Conservation (phyloP, 2,113 vertebrate genomes). For the Oophaga pumilio region DNA sequence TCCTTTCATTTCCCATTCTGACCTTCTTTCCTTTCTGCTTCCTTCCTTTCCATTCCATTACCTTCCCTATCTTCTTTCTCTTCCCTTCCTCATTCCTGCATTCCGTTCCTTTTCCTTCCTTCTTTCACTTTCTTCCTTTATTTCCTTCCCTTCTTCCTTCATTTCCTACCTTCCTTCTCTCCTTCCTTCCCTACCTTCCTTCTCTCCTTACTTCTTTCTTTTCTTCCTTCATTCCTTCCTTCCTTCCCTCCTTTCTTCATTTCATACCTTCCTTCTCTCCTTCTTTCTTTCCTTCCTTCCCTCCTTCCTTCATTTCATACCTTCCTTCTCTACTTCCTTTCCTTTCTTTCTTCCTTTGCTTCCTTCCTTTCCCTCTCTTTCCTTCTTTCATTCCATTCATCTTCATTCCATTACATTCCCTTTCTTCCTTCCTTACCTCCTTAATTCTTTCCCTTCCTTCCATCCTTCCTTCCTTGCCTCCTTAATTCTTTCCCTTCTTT, state of each 20-base stretch:
- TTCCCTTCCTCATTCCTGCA: too few relatives aligned
- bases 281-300: not conserved
- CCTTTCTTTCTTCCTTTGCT: too few relatives aligned
- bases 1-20: not conserved
- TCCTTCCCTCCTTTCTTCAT: not conserved
- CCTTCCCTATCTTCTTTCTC: not conserved
- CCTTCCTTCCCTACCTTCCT: not conserved
- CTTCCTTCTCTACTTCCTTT: not conserved
- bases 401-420: not conserved
- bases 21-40: not conserved
- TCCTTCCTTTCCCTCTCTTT: not conserved
- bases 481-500: not conserved
- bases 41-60: not conserved
- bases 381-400: not conserved
- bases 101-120: not conserved
- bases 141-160: not conserved
- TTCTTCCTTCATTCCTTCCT: not conserved
- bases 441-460: not conserved
- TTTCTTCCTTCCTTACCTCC: not conserved
- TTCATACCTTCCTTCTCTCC: not conserved
- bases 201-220: not conserved
- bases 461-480: not conserved
- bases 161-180: not conserved
- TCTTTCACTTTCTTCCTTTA: not conserved
- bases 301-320: not conserved